A percentile compares a stretch with the other conserved stretches of the same genome.
Evolutionary conservation across 2,113 vertebrate genomes (phyloP).

Genomic region (Ictidomys tridecemlineatus): DNA sequence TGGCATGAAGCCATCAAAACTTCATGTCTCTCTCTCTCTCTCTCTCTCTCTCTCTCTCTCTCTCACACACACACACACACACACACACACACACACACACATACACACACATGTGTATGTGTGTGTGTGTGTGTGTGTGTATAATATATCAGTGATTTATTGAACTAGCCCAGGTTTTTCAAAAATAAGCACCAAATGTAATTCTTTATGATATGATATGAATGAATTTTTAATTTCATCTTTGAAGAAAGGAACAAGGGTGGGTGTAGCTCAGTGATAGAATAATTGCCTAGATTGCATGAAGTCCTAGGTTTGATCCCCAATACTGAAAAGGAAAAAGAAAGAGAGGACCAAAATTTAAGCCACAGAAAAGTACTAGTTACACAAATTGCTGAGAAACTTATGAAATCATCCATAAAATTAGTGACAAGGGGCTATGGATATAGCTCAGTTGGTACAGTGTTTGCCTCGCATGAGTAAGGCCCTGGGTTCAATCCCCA

Average conservation of each 20-base stretch:
- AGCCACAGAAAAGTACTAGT: slow-evolving; percentile 48
- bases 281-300: too few species aligned
- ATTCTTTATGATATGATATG: slow-evolving; percentile 52
- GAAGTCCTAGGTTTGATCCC: too few species aligned
- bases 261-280: too few species aligned
- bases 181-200: slow-evolving; percentile 39
- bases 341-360: slow-evolving; percentile 49
- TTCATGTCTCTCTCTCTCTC: not conserved
- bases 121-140: too few species aligned
- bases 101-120: too few species aligned
- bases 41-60: not conserved
- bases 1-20: slow-evolving; percentile 39
- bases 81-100: not conserved
- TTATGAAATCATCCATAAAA: slow-evolving; percentile 33
- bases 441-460: too few species aligned
- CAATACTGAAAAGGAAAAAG: too few species aligned
- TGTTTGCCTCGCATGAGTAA: too few species aligned
- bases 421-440: not conserved
- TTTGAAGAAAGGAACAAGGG: slow-evolving; percentile 43
- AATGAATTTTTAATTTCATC: slow-evolving; percentile 45
- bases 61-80: too few species aligned
- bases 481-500: too few species aligned
- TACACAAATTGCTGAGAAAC: slow-evolving; percentile 45
- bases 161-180: slow-evolving; percentile 45
- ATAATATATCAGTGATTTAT: slow-evolving; percentile 49